Conservation (phyloP, 2,113 vertebrate species). For the Lamprologus ornatipinnis region DNA sequence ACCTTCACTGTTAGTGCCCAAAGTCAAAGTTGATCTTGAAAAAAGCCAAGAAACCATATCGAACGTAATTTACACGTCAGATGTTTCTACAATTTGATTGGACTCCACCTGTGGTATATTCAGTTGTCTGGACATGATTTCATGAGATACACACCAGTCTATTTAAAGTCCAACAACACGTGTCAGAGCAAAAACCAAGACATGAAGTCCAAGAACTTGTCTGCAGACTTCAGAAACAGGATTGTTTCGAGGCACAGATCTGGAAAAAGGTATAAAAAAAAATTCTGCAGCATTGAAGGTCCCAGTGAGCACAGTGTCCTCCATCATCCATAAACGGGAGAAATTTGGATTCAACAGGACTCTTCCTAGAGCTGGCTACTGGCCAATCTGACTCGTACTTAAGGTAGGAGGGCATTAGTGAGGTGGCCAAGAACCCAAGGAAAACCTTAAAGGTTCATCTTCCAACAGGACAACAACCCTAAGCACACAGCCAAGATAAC, state of each 20-base stretch:
- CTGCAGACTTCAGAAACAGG: background rate
- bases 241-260: background rate
- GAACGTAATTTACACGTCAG: accelerated
- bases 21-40: background rate
- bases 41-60: background rate
- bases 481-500: background rate
- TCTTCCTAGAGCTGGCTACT: background rate
- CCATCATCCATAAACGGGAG: background rate
- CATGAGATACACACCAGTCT: background rate
- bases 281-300: background rate
- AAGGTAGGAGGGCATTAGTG: background rate
- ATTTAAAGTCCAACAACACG: background rate
- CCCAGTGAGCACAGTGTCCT: background rate
- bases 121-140: accelerated
- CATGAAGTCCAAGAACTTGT: background rate
- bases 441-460: background rate
- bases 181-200: background rate
- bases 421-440: background rate
- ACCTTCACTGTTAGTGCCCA: background rate
- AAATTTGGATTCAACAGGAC: background rate
- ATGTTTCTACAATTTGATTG: background rate
- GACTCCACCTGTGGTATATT: accelerated
- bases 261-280: accelerated
- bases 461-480: background rate
- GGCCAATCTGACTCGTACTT: background rate